phyloP scores from a whole-genome alignment of 1,140 invertebrate species.

The Pectinophora gossypiella region DNA sequence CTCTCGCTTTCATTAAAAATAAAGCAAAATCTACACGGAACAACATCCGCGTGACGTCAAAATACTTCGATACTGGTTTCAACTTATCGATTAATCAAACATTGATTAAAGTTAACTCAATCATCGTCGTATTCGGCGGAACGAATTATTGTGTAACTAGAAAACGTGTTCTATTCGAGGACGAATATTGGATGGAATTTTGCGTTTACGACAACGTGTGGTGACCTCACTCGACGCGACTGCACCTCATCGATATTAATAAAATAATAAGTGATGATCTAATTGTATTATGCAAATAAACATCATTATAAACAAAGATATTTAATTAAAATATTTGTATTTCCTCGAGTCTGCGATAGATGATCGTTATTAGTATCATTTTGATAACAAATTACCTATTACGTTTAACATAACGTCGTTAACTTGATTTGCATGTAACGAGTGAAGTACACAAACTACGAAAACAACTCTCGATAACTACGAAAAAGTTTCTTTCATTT shows the following conservation, averaged over 20 bases:
- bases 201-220: slow-evolving; percentile 12
- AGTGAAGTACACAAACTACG: too few relatives aligned
- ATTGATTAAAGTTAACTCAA: background rate
- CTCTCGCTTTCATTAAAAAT: too few relatives aligned
- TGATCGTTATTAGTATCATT: too few relatives aligned
- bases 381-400: too few relatives aligned
- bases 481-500: too few relatives aligned
- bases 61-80: slow-evolving; percentile 22
- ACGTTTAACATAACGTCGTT: too few relatives aligned
- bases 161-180: slow-evolving; percentile 17
- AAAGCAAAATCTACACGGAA: too few relatives aligned
- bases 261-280: slow-evolving; percentile 26
- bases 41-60: slow-evolving; percentile 12
- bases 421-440: too few relatives aligned
- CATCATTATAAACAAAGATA: too few relatives aligned
- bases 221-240: slow-evolving; percentile 21
- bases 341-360: too few relatives aligned
- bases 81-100: slow-evolving; percentile 2
- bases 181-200: slow-evolving; percentile 13
- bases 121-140: background rate
- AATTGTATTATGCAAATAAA: background rate
- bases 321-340: too few relatives aligned
- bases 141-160: background rate
- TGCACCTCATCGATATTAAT: slow-evolving; percentile 32
- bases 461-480: too few relatives aligned